Percentiles rank a stretch among this genome's conserved stretches.
Conservation (phyloP, 2,888 invertebrate species). For the Uropetala carovei region DNA sequence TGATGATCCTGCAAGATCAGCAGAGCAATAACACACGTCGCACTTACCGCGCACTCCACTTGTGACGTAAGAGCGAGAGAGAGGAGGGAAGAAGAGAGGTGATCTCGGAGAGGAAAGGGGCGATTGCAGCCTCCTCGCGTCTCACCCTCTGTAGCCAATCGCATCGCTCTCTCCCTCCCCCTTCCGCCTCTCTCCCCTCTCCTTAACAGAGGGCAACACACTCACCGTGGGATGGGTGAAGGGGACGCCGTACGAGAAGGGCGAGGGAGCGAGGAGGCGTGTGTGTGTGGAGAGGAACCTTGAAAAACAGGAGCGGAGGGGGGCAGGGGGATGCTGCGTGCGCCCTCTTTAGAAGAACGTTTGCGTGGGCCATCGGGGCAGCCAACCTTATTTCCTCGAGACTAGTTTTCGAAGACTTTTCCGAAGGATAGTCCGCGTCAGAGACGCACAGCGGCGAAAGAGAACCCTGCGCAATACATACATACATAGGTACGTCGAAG, state of each 20-base stretch:
- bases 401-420: not conserved
- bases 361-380: conserved; percentile 59
- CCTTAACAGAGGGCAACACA: too few species aligned
- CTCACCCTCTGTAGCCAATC: not conserved
- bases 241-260: not conserved
- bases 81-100: not conserved
- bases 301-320: conserved; percentile 23
- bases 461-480: too few species aligned
- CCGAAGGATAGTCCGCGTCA: too few species aligned
- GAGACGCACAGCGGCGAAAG: too few species aligned
- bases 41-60: too few species aligned
- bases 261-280: not conserved
- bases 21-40: too few species aligned
- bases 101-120: not conserved
- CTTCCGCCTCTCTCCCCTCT: too few species aligned
- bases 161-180: not conserved
- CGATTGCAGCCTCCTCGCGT: not conserved
- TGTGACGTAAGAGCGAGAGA: too few species aligned
- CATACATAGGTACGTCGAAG: too few species aligned
- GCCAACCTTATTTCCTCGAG: conserved; percentile 39
- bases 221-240: too few species aligned
- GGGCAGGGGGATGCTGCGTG: not conserved
- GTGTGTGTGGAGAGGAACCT: not conserved
- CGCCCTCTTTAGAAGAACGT: conserved; percentile 8
- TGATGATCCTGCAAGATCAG: too few species aligned